Base-by-base conservation (phyloP, 2,113 vertebrate genomes). In the Rana temporaria region DNA sequence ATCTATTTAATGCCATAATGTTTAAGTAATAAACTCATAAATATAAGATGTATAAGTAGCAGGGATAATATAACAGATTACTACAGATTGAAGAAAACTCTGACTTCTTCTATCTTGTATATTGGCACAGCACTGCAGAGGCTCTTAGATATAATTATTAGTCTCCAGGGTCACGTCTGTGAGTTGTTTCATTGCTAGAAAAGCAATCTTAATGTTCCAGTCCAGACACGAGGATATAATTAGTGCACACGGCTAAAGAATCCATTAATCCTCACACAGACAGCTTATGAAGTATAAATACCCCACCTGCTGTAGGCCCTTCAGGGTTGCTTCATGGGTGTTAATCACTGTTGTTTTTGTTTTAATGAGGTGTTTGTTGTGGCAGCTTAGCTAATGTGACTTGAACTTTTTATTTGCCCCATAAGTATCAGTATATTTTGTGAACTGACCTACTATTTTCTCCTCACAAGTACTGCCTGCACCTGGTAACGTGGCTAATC, bases 191-290 rank as follows among this genome's bases (percentile, higher is more conserved):
- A 6, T 32, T 75, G 20, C 32, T n/a, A 60, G 71, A 38, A 38
- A 75, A 62, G 20, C 32, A 75, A 62, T n/a, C 30, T 20, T 62
- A 42, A 75, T 62, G 34, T 62, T 75, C 59, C 38, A 75, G 57
- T 42, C 32, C n/a, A 62, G 72, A 4, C 32, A 57, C 12, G 0
- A 20, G 19, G 56, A n/a, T 32, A 42, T 75, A 74, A 60, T 74
- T 74, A 75, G 30, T 24, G 72, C 19, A 60, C 12, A 62, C 56
- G 42, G 34, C 56, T 62, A 75, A 62, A 75, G 30, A 62, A 75
- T 59, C 72, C 42, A 75, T 62, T 75, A 60, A 62, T 75, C n/a
- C 19, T 60, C 32, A 59, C 26, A 20, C 55, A 22, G 12, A 38
- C 34, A 74, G 30, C 26, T 2, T 38, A 32, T 38, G 57, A 56